phyloP scores from a whole-genome alignment of 64 coral and sea anemone species.

The Pachyseris speciosa region DNA sequence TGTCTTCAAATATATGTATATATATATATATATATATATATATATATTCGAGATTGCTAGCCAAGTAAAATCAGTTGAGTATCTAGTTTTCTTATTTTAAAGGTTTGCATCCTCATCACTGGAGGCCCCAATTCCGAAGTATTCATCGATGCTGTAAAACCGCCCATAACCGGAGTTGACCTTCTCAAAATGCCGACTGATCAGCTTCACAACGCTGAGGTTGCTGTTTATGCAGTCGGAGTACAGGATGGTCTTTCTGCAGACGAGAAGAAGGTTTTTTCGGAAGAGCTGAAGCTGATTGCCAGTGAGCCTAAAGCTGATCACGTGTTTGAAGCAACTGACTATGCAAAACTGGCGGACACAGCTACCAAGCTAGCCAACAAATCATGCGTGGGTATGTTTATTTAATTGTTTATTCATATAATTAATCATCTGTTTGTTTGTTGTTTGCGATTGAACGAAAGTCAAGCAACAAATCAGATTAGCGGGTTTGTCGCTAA shows the following conservation, averaged over 20 bases:
- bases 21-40: too few species aligned
- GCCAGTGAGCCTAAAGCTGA: constrained; percentile 36
- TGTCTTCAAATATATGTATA: too few species aligned
- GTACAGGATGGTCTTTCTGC: constrained; percentile 34
- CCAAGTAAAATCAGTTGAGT: not conserved
- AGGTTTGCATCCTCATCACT: constrained; percentile 70
- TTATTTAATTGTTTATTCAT: not conserved
- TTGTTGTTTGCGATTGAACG: too few species aligned
- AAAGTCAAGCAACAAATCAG: too few species aligned
- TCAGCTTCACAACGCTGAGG: not conserved
- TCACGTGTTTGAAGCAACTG: constrained; percentile 42
- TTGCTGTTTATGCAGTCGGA: constrained; percentile 54
- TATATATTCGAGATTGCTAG: too few species aligned
- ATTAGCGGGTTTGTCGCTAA: too few species aligned
- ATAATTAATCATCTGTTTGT: not conserved
- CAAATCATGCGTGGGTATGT: constrained; percentile 55
- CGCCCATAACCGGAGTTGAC: constrained; percentile 73
- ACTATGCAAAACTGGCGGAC: constrained; percentile 5
- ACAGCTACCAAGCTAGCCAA: constrained; percentile 30
- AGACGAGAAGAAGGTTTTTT: constrained; percentile 2
- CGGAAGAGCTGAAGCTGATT: constrained; percentile 16
- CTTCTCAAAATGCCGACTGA: constrained; percentile 34
- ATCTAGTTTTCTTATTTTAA: not conserved
- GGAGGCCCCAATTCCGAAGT: constrained; percentile 67
- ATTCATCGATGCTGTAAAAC: constrained; percentile 43